Evolutionary conservation across 1,140 invertebrate species (phyloP), one percentile per base, ranked within the genome.

Genomic region (Geopemphigus sp.): DNA sequence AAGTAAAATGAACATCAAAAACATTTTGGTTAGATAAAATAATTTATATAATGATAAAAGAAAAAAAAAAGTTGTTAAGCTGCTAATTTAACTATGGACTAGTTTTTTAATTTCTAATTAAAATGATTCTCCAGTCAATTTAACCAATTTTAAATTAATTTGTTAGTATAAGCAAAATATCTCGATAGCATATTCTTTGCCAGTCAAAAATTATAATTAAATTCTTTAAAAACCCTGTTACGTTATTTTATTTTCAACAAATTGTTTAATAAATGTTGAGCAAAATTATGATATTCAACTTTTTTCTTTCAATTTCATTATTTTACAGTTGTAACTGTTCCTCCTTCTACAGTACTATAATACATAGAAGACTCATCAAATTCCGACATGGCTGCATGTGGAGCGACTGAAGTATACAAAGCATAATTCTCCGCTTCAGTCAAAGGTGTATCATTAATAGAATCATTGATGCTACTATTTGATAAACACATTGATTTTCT

Each of bases 391-490:
- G 93, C 94, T 5, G 93, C 94, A 84, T 91, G 90, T 15, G 93
- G 93, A 11, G 93, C 93, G 83, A 94, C 89, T 54, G 91, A 90
- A 81, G 92, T 94, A 82, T 94, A 94, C 63, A 95, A 84, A 56
- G 93, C 94, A 85, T 94, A 95, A 85, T 94, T 91, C 84, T 95
- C 94, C 2, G 92, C 93, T 82, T 94, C 93, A 4, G 93, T 94
- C 22, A 94, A 84, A 81, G 93, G 90, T 50, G 88, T 82, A 24
- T 84, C 82, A 83, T 87, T 74, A 61, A 57, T 78, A 54, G 88
- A 82, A 61, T 84, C 81, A 83, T 87, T 78, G 45, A 68, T 50
- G 61, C 74, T 78, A 78, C 74, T 78, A 61, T 78, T 63, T 14
- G 57, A 78, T 26, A 57, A 78, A 63, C 74, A 61, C 32, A 78